Evolutionary conservation across 2,888 invertebrate species (phyloP), one percentile per base, ranked within the genome.

Genomic region (Phyllotreta cruciferae): DNA sequence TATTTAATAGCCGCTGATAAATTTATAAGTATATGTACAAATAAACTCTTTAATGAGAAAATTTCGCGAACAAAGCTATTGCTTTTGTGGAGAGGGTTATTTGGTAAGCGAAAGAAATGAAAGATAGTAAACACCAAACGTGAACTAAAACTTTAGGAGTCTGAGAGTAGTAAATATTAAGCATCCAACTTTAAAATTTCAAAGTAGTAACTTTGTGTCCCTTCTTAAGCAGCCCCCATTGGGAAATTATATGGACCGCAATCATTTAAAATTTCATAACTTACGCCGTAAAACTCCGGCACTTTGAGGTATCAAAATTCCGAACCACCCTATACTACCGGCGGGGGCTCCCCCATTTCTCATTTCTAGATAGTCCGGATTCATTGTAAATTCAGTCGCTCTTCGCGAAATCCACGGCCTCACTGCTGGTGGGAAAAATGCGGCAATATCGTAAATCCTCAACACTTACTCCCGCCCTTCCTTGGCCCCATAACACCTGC

Each of bases 371-470:
- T 49, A 24, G 14, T 49, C 38, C 41, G 14, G 41, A 41, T 38
- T 60, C 60, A 53, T 60, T 60, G 53, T 60, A 60, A 52, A 60
- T 60, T 60, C 60, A 60, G n/a, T n/a, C 35, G 50, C 34, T 60
- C 44, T 35, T 37, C 9, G 35, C 14, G 5, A 47, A 58, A 53
- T 52, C 60, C 60, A 41, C 60, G 34, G 42, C 39, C 44, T 60
- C 38, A 52, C 37, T 53, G 50, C 42, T 54, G 56, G 56, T 54
- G 24, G 57, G 60, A 53, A 57, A 64, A 64, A 60, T 56, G 52
- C 53, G 47, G 54, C 61, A 54, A 53, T 53, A 64, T 49, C 61
- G 53, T 61, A 64, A 61, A 61, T 63, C 53, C 44, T 53, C 37
- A 49, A 8, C 54, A 44, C 41, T 52, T 37, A 52, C 52, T 52